A percentile compares a stretch with the other conserved stretches of the same genome.
Conservation (phyloP, 2,113 vertebrate species). For the Baryphthengus martii region DNA sequence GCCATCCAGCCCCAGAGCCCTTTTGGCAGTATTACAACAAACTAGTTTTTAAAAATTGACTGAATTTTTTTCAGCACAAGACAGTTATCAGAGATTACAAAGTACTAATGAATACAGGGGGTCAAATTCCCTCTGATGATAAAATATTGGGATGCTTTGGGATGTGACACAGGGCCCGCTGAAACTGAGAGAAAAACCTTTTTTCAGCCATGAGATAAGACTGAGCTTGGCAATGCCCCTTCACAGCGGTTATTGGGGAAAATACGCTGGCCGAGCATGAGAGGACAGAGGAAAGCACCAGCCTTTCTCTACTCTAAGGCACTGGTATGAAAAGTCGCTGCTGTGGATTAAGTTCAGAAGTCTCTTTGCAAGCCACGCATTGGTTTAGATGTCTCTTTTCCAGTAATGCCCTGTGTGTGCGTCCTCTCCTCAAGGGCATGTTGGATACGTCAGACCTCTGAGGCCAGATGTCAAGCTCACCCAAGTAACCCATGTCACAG, state of each 20-base stretch:
- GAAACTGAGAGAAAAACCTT: background rate
- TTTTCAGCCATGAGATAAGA: background rate
- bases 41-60: background rate
- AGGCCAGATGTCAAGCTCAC: background rate
- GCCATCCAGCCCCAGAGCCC: background rate
- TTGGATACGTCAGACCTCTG: background rate
- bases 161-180: background rate
- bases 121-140: background rate
- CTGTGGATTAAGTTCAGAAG: background rate
- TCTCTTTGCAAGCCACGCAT: rapidly evolving
- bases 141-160: background rate
- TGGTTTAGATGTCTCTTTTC: background rate
- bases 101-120: background rate
- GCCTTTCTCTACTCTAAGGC: background rate
- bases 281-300: background rate
- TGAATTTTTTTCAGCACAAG: background rate
- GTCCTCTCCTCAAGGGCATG: rapidly evolving
- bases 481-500: rapidly evolving
- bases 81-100: background rate
- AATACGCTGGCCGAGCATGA: background rate
- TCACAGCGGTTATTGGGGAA: background rate
- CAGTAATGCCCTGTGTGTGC: rapidly evolving
- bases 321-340: background rate
- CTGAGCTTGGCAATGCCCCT: background rate
- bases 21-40: background rate